Evolutionary conservation across 2,888 invertebrate genomes (phyloP), one percentile per base, ranked within the genome.

Genomic region (Dynastes hyllus): DNA sequence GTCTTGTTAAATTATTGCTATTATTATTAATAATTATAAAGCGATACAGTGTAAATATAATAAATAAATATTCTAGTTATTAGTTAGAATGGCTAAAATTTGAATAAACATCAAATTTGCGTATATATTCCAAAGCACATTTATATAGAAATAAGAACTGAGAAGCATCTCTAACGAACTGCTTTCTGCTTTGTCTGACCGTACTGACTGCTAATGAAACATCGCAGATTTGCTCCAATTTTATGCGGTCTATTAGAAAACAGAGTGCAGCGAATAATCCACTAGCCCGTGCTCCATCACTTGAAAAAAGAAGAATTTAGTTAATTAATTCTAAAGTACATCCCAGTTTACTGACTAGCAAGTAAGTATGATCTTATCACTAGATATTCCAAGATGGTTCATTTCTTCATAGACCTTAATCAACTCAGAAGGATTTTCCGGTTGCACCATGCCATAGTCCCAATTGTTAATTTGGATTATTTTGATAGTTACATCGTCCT

Each of bases 181-280:
- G 86, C 51, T 86, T 86, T 70, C 90, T 86, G 58, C 88, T 90
- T 79, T 87, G 87, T 76, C 90, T 86, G 13, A 91, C 85, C n/a
- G 85, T 87, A 69, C 89, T 85, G 9, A 90, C 89, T 2, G 90
- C 90, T 77, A 89, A 86, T 78, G 89, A 90, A 27, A 91, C 89
- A 81, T 91, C 91, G 80, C 90, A 90, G 79, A 88, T 87, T 55
- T 90, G 90, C 83, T 91, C 91, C 5, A 89, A 82, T 77, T 90
- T 88, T 84, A 91, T 90, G 84, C 90, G 89, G 81, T 91, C 90
- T 16, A 91, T 86, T 9, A 91, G 79, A 80, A 90, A 90, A 16
- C 87, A 87, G 77, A 89, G 78, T 0, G 90, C 89, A 40, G 90
- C 83, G 81, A 89, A 91, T 22, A 91, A 83, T 11, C 91, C 91